phyloP scores from a whole-genome alignment of 1,140 invertebrate species.

The Lerema accius region DNA sequence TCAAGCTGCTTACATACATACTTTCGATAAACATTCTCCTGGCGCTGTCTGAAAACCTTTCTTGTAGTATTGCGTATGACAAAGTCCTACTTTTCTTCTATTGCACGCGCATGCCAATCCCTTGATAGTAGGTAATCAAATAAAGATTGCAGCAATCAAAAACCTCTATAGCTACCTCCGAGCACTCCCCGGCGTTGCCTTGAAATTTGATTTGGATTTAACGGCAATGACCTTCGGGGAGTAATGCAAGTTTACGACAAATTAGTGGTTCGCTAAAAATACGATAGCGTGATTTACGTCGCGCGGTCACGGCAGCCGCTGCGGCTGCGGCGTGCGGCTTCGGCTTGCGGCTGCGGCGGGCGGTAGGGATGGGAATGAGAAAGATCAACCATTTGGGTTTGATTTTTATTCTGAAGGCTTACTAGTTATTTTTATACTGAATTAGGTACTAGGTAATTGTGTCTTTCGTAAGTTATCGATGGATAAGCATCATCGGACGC shows the following conservation, averaged over 20 bases:
- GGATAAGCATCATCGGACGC: too few species aligned
- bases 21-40: too few species aligned
- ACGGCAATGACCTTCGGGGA: conserved; percentile 53
- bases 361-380: conserved; percentile 20
- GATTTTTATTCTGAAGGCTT: too few species aligned
- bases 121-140: conserved; percentile 4
- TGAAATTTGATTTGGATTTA: conserved; percentile 35
- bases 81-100: too few species aligned
- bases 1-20: too few species aligned
- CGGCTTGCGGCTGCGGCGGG: background rate
- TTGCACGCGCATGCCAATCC: too few species aligned
- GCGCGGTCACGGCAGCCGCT: conserved; percentile 47
- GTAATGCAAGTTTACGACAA: conserved; percentile 62
- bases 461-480: too few species aligned
- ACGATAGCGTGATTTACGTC: conserved; percentile 59
- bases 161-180: background rate
- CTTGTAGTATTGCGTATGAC: too few species aligned
- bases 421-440: too few species aligned
- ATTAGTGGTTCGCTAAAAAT: conserved; percentile 67
- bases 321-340: conserved; percentile 15
- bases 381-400: too few species aligned
- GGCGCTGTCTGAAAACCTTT: too few species aligned
- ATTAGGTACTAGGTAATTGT: too few species aligned
- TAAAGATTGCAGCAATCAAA: background rate
- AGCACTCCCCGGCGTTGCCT: conserved; percentile 11